These are phyloP conservation scores for Lordiphosa andalusiaca DNA, from an alignment of 2,888 invertebrate species.

Conservation along the genomic window DNA sequence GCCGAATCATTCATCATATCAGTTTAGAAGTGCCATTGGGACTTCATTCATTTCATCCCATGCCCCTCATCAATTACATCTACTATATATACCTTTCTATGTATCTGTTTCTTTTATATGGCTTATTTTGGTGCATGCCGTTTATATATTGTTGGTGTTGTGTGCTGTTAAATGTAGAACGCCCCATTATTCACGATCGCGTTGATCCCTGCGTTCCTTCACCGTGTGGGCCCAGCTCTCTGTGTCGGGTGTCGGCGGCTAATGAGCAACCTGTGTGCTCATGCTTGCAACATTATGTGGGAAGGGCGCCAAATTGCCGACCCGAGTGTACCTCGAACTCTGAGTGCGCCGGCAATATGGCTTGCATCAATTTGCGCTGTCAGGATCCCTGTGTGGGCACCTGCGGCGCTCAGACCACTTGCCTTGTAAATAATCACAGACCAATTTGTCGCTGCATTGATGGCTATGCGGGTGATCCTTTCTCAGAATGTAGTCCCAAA, in stretches of 20 bases:
- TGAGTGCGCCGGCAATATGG: slow-evolving; percentile 91
- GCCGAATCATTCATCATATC: slow-evolving; percentile 3
- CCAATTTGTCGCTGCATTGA: slow-evolving; percentile 90
- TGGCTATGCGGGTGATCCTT: slow-evolving; percentile 92
- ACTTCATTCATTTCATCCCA: slow-evolving; percentile 29
- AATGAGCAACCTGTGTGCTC: slow-evolving; percentile 90
- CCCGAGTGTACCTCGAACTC: slow-evolving; percentile 92
- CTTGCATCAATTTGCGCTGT: slow-evolving; percentile 91
- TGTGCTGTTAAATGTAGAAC: slow-evolving; percentile 66
- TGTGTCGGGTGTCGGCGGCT: slow-evolving; percentile 85
- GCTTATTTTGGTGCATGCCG: slow-evolving; percentile 68
- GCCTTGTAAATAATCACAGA: slow-evolving; percentile 90
- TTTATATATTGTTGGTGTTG: slow-evolving; percentile 54
- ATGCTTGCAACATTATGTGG: slow-evolving; percentile 88
- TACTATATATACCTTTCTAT: slow-evolving; percentile 33
- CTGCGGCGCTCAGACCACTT: slow-evolving; percentile 89
- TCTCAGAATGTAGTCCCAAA: slow-evolving; percentile 86
- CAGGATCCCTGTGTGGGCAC: slow-evolving; percentile 91
- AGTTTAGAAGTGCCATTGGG: slow-evolving; percentile 2
- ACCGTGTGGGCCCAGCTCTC: slow-evolving; percentile 91
- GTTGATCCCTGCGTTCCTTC: slow-evolving; percentile 90
- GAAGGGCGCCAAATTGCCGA: slow-evolving; percentile 91
- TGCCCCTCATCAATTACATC: slow-evolving; percentile 27
- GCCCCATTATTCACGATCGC: slow-evolving; percentile 67
- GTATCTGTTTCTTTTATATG: slow-evolving; percentile 56